A percentile compares a stretch with the other conserved stretches of the same genome.
phyloP scores from a whole-genome alignment of 2,888 invertebrate species.

The Smittia sp. region DNA sequence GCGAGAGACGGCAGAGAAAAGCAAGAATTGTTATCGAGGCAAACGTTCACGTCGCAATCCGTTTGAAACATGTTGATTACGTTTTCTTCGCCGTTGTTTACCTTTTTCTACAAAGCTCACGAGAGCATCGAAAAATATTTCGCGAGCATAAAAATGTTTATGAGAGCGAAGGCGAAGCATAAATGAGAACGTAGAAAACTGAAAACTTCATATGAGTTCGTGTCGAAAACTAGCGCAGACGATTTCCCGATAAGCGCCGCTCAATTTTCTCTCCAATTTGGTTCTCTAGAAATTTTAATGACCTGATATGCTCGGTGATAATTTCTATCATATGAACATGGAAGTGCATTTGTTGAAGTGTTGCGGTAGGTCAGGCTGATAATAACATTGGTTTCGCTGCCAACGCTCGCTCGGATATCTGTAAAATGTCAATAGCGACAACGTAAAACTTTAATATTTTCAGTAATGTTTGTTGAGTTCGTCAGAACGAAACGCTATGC shows the following conservation, averaged over 20 bases:
- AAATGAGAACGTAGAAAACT: background rate
- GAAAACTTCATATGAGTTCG: background rate
- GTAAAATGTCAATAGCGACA: background rate
- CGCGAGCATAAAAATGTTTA: background rate
- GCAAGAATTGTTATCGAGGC: background rate
- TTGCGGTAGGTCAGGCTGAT: conserved; percentile 19
- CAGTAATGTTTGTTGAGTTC: conserved; percentile 1
- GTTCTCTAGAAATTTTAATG: background rate
- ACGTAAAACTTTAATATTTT: conserved; percentile 6
- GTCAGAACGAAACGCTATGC: background rate
- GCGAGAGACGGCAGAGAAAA: conserved; percentile 5
- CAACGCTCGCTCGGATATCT: background rate
- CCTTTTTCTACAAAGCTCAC: too few relatives aligned
- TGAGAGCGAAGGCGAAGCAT: background rate
- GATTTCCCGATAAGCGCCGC: background rate
- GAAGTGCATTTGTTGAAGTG: background rate
- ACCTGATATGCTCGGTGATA: background rate
- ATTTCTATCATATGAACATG: background rate
- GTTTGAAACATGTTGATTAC: background rate
- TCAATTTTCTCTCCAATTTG: background rate
- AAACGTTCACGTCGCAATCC: background rate
- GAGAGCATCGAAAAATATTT: background rate
- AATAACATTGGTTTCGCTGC: background rate
- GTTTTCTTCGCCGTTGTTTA: too few relatives aligned
- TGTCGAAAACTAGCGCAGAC: background rate